Base-by-base conservation (phyloP, 2,113 vertebrate species). In the Gambusia affinis region DNA sequence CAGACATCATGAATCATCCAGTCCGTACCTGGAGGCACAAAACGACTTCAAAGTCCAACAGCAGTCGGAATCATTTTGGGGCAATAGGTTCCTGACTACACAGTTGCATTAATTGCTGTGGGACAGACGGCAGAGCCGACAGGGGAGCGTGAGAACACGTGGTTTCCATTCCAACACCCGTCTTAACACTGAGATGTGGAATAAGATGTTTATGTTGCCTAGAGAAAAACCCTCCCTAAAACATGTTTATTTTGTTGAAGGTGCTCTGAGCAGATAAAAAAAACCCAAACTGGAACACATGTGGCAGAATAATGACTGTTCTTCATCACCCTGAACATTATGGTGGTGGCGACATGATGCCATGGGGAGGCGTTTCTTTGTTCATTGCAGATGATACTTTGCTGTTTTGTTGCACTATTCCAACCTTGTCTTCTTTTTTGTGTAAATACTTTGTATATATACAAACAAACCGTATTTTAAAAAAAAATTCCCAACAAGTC, bases 21-120 rank as follows among this genome's bases (percentile, higher is more conserved):
- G 73, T 80, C 88, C 84, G 54, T 90, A 87, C 79, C 72, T 81
- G 64, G 17, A 73, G 77, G 78, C 44, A 27, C 51, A 82, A 75
- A 86, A 80, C 70, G 47, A 82, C 75, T 73, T 60, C 27, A 67
- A 3, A 44, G 64, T 76, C 67, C 70, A 61, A 60, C 39, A 70
- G 30, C 73, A 73, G 73, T 80, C 82, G 74, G 77, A 89, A 81
- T 85, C 83, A 91, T 91, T 92, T 89, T 90, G 73, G 73, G 73
- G 73, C 77, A 82, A 85, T 57, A 61, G 70, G 69, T 88, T 81
- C 84, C 54, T 70, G 77, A 83, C 86, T 87, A 35, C 29, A 39
- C 14, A 24, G 70, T 87, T 90, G 85, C 85, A 89, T 90, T 89
- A 91, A 88, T 89, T 87, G 90, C 90, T 87, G 82, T 35, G 67